These are phyloP conservation scores for Porites rus DNA, from an alignment of 92 coral and sea anemone species.

Conservation along the genomic window DNA sequence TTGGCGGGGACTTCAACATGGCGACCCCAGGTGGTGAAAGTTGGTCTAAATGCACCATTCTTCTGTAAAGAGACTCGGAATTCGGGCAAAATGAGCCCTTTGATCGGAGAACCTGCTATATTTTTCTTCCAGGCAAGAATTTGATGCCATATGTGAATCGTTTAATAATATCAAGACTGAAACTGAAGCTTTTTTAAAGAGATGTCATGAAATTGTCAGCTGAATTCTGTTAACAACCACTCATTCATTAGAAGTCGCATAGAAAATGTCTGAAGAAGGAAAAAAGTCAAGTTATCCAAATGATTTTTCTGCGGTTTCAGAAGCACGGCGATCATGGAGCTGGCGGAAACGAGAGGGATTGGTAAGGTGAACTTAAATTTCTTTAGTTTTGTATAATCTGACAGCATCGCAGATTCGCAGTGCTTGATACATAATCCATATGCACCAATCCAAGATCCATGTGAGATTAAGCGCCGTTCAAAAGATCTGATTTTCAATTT, in stretches of 20 bases:
- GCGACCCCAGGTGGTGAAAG: conserved; percentile 3
- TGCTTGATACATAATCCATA: too few species aligned
- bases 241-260: too few species aligned
- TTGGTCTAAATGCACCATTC: not conserved
- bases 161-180: not conserved
- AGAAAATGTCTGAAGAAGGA: not conserved
- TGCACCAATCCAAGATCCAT: too few species aligned
- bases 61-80: not conserved
- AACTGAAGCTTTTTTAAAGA: not conserved
- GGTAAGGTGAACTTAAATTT: conserved; percentile 26
- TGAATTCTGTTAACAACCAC: not conserved
- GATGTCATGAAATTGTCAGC: not conserved
- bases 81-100: not conserved
- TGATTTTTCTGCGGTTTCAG: conserved; percentile 26
- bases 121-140: not conserved
- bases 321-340: conserved; percentile 77
- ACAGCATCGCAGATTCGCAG: too few species aligned
- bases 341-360: conserved; percentile 81
- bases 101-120: not conserved
- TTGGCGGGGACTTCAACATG: conserved; percentile 75
- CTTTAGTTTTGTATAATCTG: not conserved
- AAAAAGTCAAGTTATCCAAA: conserved; percentile 16
- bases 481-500: too few species aligned
- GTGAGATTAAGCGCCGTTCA: too few species aligned
- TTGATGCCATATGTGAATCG: not conserved